These are phyloP conservation scores for Synchiropus splendidus DNA, from an alignment of 2,113 vertebrate genomes.

Conservation along the genomic window DNA sequence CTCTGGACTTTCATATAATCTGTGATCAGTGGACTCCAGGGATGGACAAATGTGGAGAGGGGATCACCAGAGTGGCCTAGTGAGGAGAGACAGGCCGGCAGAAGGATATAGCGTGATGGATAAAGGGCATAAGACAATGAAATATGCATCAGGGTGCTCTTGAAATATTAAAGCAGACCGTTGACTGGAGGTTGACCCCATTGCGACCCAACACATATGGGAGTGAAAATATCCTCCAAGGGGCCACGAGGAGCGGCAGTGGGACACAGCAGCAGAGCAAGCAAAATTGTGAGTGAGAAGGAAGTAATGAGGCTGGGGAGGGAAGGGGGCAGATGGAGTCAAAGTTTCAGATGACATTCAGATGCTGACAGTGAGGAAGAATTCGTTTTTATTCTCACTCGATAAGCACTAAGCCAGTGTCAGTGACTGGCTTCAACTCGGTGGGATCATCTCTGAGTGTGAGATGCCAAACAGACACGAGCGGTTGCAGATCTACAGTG, in stretches of 20 bases:
- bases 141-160: slow-evolving; percentile 54
- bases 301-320: slow-evolving; percentile 39
- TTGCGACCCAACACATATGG: slow-evolving; percentile 48
- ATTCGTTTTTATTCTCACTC: too few relatives aligned
- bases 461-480: too few relatives aligned
- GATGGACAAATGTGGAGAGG: slow-evolving; percentile 20
- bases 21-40: slow-evolving; percentile 1
- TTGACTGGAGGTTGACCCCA: slow-evolving; percentile 59
- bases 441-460: too few relatives aligned
- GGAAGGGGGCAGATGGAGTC: slow-evolving; percentile 19
- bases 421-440: too few relatives aligned
- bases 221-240: slow-evolving; percentile 41
- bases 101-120: slow-evolving; percentile 34
- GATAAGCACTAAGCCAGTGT: too few relatives aligned
- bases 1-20: background rate
- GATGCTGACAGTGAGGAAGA: too few relatives aligned
- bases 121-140: slow-evolving; percentile 45
- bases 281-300: slow-evolving; percentile 27
- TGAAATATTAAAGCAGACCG: slow-evolving; percentile 57
- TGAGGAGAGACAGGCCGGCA: slow-evolving; percentile 24
- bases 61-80: background rate
- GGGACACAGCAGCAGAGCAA: slow-evolving; percentile 10
- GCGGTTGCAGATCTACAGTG: too few relatives aligned
- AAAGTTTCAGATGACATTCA: background rate
- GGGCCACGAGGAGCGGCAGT: slow-evolving; percentile 4